Percentiles rank a stretch among this genome's conserved stretches.
These are phyloP conservation scores for Choristoneura fumiferana DNA, from an alignment of 1,140 invertebrate species.

Conservation along the genomic window DNA sequence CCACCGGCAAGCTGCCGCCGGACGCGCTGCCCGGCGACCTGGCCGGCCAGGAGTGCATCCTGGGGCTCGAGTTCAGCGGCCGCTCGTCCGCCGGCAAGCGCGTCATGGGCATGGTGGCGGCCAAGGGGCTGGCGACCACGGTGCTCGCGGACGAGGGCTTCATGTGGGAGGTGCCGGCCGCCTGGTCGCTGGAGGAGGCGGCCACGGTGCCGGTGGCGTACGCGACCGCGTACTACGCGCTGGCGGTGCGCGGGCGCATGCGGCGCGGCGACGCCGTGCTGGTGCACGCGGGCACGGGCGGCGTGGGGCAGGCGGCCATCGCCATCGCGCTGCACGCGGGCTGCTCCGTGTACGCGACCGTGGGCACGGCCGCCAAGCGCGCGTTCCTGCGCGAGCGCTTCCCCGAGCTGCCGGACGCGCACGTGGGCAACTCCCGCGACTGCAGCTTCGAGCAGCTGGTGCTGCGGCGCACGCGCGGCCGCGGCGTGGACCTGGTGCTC, in stretches of 20 bases:
- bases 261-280: slow-evolving; percentile 63
- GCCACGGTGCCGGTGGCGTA: slow-evolving; percentile 81
- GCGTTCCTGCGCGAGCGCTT: slow-evolving; percentile 50
- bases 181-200: slow-evolving; percentile 86
- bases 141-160: slow-evolving; percentile 91
- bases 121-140: slow-evolving; percentile 93
- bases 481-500: too few relatives aligned
- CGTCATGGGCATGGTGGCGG: slow-evolving; percentile 97
- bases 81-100: slow-evolving; percentile 85
- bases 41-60: slow-evolving; percentile 93
- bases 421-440: slow-evolving; percentile 96
- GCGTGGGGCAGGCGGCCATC: slow-evolving; percentile 87
- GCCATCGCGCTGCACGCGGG: slow-evolving; percentile 78
- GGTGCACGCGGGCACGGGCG: slow-evolving; percentile 85
- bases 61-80: slow-evolving; percentile 97
- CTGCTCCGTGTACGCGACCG: slow-evolving; percentile 74
- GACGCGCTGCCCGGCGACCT: slow-evolving; percentile 95
- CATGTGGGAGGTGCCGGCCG: slow-evolving; percentile 93
- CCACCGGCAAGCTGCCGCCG: slow-evolving; percentile 95
- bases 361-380: slow-evolving; percentile 65
- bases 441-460: slow-evolving; percentile 92
- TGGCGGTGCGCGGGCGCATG: slow-evolving; percentile 89
- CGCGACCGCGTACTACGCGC: slow-evolving; percentile 29
- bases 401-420: slow-evolving; percentile 78
- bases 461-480: too few relatives aligned